phyloP scores from a whole-genome alignment of 2,113 vertebrate genomes.

The Rattus rattus region DNA sequence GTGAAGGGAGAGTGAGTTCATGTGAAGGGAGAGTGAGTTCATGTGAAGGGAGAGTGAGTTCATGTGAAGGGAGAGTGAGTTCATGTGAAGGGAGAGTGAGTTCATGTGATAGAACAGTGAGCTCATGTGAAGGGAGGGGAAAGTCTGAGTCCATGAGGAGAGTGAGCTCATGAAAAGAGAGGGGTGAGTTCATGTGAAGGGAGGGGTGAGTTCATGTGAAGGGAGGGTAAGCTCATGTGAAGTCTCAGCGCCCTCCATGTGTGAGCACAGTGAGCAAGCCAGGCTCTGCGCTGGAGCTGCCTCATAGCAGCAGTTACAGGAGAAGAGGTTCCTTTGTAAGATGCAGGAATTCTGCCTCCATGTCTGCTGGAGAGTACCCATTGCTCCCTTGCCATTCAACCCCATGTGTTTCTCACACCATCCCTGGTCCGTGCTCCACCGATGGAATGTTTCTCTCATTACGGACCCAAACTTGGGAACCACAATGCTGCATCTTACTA shows the following conservation, averaged over 20 bases:
- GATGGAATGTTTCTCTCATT: not conserved
- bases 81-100: not conserved
- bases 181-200: too few relatives aligned
- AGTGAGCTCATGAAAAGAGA: too few relatives aligned
- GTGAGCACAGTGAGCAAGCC: not conserved
- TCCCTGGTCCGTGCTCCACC: not conserved
- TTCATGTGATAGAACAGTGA: not conserved
- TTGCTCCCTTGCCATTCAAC: fast-evolving
- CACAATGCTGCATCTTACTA: not conserved
- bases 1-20: not conserved
- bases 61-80: not conserved
- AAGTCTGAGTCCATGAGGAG: too few relatives aligned
- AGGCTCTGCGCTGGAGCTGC: too few relatives aligned
- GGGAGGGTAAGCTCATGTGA: not conserved
- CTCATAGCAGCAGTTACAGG: fast-evolving
- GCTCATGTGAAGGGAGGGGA: not conserved
- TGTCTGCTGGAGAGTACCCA: not conserved
- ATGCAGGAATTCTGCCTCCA: too few relatives aligned
- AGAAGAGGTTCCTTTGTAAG: not conserved
- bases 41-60: not conserved
- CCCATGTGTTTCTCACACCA: not conserved
- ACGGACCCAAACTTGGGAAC: not conserved
- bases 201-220: too few relatives aligned
- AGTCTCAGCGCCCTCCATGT: not conserved
- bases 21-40: not conserved